phyloP scores from a whole-genome alignment of 1,140 invertebrate genomes.

The Elymnias hypermnestra region DNA sequence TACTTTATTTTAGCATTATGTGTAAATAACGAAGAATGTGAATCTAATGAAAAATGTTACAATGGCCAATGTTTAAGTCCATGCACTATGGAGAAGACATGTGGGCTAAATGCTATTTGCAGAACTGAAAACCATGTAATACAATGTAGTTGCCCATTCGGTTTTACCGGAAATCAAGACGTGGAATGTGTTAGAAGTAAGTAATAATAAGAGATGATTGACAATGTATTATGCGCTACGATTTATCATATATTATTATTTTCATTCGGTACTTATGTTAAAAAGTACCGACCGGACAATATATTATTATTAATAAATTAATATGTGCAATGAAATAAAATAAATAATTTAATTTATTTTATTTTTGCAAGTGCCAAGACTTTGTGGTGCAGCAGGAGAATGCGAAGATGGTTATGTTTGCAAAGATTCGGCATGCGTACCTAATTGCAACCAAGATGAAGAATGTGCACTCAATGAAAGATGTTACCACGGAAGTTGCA shows the following conservation, averaged over 20 bases:
- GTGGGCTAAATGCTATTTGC: conserved; percentile 94
- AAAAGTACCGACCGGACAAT: no score
- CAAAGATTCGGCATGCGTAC: conserved; percentile 86
- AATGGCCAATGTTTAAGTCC: conserved; percentile 90
- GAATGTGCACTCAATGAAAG: conserved; percentile 94
- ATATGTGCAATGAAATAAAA: background rate
- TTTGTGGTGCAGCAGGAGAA: conserved; percentile 83
- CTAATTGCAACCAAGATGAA: conserved; percentile 84
- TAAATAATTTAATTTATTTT: conserved; percentile 1
- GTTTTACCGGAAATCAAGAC: conserved; percentile 90
- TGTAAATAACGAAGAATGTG: conserved; percentile 87
- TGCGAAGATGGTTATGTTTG: conserved; percentile 84
- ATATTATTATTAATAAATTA: background rate
- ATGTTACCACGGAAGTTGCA: conserved; percentile 87
- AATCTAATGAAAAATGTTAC: conserved; percentile 85
- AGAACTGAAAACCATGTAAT: conserved; percentile 85
- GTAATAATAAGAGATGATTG: conserved; percentile 40
- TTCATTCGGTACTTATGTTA: no score
- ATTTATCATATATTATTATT: no score
- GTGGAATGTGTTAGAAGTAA: conserved; percentile 90
- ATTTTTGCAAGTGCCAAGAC: conserved; percentile 81
- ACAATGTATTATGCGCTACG: no score
- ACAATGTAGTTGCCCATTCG: conserved; percentile 87
- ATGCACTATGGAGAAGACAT: conserved; percentile 85
- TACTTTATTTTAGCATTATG: conserved; percentile 84